phyloP scores from a whole-genome alignment of 2,113 vertebrate genomes.

The Callipepla squamata region DNA sequence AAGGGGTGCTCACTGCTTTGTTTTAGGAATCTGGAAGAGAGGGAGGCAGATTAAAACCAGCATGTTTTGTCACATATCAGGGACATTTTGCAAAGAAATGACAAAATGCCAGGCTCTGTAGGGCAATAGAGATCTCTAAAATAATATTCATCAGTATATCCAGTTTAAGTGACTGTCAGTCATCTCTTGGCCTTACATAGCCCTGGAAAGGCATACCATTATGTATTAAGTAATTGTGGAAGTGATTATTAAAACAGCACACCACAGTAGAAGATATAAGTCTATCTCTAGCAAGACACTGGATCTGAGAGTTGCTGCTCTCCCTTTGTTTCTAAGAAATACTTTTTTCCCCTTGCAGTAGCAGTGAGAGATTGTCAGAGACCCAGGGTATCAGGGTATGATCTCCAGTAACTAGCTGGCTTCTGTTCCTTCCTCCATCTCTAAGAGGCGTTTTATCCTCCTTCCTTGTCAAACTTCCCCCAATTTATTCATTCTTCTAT shows the following conservation, averaged over 20 bases:
- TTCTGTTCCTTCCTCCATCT: conserved; percentile 13
- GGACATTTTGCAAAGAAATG: conserved; percentile 35
- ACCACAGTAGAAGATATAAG: conserved; percentile 32
- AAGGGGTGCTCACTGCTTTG: conserved; percentile 56
- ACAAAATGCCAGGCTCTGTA: conserved; percentile 44
- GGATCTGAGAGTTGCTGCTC: conserved; percentile 40
- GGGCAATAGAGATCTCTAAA: conserved; percentile 39
- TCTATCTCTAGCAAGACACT: background rate
- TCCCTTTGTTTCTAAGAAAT: conserved; percentile 17
- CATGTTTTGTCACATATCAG: conserved; percentile 60
- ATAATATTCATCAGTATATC: conserved; percentile 20
- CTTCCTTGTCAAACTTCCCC: conserved; percentile 8
- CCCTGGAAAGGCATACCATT: conserved; percentile 14
- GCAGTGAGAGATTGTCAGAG: conserved; percentile 24
- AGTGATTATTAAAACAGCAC: conserved; percentile 20
- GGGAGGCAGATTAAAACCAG: conserved; percentile 53
- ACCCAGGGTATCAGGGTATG: conserved; percentile 13
- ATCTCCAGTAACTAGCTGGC: conserved; percentile 12
- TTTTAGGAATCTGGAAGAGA: conserved; percentile 46
- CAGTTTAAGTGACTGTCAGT: conserved; percentile 26
- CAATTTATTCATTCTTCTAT: conserved; percentile 8
- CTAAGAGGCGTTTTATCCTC: conserved; percentile 10
- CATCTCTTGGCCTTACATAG: background rate
- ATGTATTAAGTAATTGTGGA: conserved; percentile 50
- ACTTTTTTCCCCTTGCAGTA: background rate